These are phyloP conservation scores for Lytechinus variegatus DNA, from an alignment of 35 echinoderm and acorn worm species.

Conservation along the genomic window DNA sequence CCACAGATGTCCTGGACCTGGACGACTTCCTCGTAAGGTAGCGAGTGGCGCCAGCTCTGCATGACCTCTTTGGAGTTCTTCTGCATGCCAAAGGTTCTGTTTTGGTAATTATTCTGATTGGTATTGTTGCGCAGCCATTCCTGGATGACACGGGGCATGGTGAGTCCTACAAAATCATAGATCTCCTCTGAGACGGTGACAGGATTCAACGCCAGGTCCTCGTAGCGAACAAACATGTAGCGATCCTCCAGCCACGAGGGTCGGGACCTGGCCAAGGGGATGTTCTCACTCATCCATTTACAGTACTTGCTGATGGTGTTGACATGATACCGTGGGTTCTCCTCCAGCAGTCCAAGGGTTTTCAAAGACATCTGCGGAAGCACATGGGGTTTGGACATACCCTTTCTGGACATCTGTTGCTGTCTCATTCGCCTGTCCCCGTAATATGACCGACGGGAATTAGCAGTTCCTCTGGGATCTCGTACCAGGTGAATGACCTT, in stretches of 20 bases:
- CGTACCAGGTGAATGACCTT: conserved; percentile 97
- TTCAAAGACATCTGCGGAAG: background rate
- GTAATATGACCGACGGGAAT: conserved; percentile 77
- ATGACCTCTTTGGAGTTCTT: conserved; percentile 80
- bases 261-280: conserved; percentile 53
- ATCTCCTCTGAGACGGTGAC: conserved; percentile 63
- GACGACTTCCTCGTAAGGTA: conserved; percentile 71
- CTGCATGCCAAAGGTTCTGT: conserved; percentile 74
- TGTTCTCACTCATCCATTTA: conserved; percentile 73
- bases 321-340: background rate
- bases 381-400: background rate
- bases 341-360: conserved; percentile 45
- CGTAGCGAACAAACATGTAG: conserved; percentile 89
- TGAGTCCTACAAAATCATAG: conserved; percentile 82
- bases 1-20: conserved; percentile 76
- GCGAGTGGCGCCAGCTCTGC: conserved; percentile 68
- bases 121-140: conserved; percentile 87
- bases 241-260: conserved; percentile 76
- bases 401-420: background rate
- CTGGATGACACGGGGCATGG: conserved; percentile 62
- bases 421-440: background rate
- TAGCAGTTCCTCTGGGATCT: conserved; percentile 88
- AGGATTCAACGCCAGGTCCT: conserved; percentile 83
- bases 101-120: conserved; percentile 17
- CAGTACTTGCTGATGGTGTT: conserved; percentile 87